Base-by-base conservation (phyloP, 2,888 invertebrate genomes). In the Lapara coniferarum region DNA sequence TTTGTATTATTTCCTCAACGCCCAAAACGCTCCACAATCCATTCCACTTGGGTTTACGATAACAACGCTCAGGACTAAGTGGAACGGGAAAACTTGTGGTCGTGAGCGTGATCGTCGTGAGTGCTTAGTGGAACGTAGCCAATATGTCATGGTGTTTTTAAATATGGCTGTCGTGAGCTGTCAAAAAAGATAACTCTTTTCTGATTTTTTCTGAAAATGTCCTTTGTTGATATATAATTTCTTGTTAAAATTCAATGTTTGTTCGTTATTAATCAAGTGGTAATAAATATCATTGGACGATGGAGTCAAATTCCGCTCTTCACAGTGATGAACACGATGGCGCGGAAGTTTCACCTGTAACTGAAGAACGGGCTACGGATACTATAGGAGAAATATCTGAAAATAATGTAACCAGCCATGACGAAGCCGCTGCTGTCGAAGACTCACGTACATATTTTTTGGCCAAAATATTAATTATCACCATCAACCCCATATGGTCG, bases 311-410 rank as follows among this genome's bases (percentile, higher is more conserved):
- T 76, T 86, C 90, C 67, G 88, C 85, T 72, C 80, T 90, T 74
- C 89, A 89, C 68, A 86, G 83, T 72, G 91, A 90, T 81, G 84
- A 85, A 75, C 81, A 89, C 75, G 93, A 93, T 91, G 93, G 93
- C 91, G 93, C 90, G 90, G 92, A 93, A 90, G 91, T 89, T 78
- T 90, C 86, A 73, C 89, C 90, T 79, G 80, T 89, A 79, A 88
- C 84, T 78, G 93, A 90, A 82, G 88, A 86, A 77, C 88, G 88
- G 80, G 78, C 82, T 76, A 75, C 78, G 77, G 92, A 92, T 80
- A 85, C 84, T 74, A 77, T 83, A 71, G 89, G 81, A 70, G 89
- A 90, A 78, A 80, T 84, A 73, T 84, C 87, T 74, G 93, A 89
- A 80, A 88, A 86, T 80, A 90, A 89, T 82, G 84, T 87, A 75